Evolutionary conservation across 2,113 vertebrate genomes (phyloP).

Genomic region (Tetraodon nigroviridis): DNA sequence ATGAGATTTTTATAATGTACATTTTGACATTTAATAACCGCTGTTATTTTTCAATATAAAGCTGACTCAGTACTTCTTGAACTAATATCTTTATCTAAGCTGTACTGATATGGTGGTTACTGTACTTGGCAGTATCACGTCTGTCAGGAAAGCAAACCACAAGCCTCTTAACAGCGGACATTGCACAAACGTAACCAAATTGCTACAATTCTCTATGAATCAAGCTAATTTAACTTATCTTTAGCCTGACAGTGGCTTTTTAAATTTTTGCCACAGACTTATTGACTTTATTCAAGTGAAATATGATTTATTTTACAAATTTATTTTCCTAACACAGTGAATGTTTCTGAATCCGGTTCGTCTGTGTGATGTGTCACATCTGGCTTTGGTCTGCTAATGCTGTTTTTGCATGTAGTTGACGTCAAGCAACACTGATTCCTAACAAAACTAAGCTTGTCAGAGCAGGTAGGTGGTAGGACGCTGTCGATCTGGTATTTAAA

Average conservation of each 20-base stretch:
- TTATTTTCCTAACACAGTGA: conserved; percentile 13
- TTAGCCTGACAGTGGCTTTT: background rate
- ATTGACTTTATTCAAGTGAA: conserved; percentile 50
- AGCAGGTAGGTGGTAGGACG: conserved; percentile 3
- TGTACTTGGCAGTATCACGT: conserved; percentile 25
- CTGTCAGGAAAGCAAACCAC: conserved; percentile 32
- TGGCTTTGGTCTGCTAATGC: conserved; percentile 53
- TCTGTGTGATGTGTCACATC: conserved; percentile 49
- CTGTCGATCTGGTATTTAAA: background rate
- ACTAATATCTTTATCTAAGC: background rate
- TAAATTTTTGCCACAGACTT: background rate
- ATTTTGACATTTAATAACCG: no score
- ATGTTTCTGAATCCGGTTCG: conserved; percentile 38
- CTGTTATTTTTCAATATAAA: no score
- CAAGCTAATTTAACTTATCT: background rate
- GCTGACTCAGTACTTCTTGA: background rate
- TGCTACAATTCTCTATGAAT: background rate
- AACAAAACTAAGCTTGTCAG: conserved; percentile 58
- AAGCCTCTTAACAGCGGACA: conserved; percentile 36
- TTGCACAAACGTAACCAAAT: conserved; percentile 6
- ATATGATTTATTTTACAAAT: conserved; percentile 14
- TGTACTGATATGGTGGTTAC: conserved; percentile 10
- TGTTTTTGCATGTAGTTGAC: conserved; percentile 59
- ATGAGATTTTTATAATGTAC: no score
- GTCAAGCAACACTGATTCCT: conserved; percentile 19